Base-by-base conservation (phyloP, 2,113 vertebrate genomes). In the Aegithalos caudatus region DNA sequence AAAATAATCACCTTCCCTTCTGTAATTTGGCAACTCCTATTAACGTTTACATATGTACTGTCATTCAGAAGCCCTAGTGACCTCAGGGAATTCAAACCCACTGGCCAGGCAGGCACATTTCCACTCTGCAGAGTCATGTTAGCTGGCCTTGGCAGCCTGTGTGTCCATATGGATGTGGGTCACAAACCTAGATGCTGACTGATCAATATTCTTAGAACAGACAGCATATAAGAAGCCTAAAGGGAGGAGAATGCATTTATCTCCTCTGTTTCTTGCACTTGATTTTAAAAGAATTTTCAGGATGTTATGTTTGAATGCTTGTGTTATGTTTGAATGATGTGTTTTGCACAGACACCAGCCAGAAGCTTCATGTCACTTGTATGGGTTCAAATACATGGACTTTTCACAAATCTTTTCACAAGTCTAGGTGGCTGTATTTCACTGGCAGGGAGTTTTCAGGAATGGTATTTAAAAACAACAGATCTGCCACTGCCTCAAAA, bases 241-340 rank as follows among this genome's bases (percentile, higher is more conserved):
- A 28, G 29, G 58, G 42, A 69, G 22, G 11, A 0, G 0, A 37
- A 7, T 2, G 0, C 3, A 1, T 50, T 77, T n/a, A 44, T 25
- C 38, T 72, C 66, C 31, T 88, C 33, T 2, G 1, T 50, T 82
- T 57, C 33, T 45, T 70, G 13, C 11, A 35, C 10, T 53, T 28
- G 48, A 48, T 37, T 42, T 92, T 54, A 50, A 58, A 35, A 47
- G n/a, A 33, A 7, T 21, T 78, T 86, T 86, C 60, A 23, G 21
- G 17, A 77, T 73, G 23, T 47, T 66, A 15, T 4, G 7, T 54
- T 42, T 81, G 24, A 40, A 35, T 85, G n/a, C 0, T 1, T 1
- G 0, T n/a, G n/a, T n/a, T n/a, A n/a, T n/a, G n/a, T n/a, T n/a
- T n/a, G n/a, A n/a, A 24, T 44, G 48, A 45, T 73, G 3, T 3